Conservation (phyloP, 2,797 vertebrate species). For the Echeneis naucrates region DNA sequence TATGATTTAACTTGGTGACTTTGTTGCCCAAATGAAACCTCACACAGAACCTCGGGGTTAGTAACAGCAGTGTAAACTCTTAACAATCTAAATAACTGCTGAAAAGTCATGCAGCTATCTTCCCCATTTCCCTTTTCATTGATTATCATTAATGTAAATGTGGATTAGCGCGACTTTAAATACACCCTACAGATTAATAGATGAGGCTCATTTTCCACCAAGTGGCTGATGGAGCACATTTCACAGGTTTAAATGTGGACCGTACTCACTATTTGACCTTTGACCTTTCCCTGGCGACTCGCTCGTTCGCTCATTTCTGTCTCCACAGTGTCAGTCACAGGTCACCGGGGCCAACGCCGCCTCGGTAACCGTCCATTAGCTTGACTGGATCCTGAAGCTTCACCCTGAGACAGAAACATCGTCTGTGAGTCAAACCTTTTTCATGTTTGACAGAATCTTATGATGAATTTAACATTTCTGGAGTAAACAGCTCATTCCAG, state of each 20-base stretch:
- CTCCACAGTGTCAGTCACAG: background rate
- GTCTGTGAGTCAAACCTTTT: background rate
- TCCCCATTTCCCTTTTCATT: too few species aligned
- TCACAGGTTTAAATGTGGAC: constrained; percentile 6
- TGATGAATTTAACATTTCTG: background rate
- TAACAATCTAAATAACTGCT: too few species aligned
- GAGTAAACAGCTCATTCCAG: background rate
- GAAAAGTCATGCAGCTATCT: too few species aligned
- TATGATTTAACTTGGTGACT: too few species aligned
- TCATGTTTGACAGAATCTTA: background rate
- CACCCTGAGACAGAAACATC: background rate
- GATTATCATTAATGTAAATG: background rate
- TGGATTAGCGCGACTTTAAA: background rate
- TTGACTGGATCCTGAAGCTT: background rate
- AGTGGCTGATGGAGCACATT: background rate
- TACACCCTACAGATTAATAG: background rate
- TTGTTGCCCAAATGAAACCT: too few species aligned
- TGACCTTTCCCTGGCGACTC: background rate
- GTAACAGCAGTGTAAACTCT: too few species aligned
- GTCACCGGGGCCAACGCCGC: constrained; percentile 6
- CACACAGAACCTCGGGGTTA: too few species aligned
- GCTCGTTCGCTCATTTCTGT: background rate
- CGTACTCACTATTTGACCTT: constrained; percentile 6
- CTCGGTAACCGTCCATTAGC: background rate
- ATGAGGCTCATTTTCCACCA: background rate